Percentiles rank a stretch among this genome's conserved stretches.
Conservation (phyloP, 2,113 vertebrate genomes). For the Gavialis gangeticus region DNA sequence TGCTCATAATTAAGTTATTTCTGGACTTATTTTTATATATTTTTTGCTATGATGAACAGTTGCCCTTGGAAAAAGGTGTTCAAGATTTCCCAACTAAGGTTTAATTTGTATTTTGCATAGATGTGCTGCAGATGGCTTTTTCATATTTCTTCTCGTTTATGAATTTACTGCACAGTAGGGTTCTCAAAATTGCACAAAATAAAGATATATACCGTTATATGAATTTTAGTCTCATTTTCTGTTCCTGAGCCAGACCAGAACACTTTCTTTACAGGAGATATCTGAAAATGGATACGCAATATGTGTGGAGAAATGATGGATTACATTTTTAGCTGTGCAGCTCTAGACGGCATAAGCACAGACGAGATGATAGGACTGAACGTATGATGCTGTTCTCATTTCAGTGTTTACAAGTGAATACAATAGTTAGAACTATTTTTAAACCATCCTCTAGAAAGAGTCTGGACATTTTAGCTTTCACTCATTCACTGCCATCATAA, state of each 20-base stretch:
- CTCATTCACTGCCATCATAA: not conserved
- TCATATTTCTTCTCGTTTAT: not conserved
- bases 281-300: not conserved
- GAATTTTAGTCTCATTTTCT: not conserved
- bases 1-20: not conserved
- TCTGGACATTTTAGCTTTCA: fast-evolving
- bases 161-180: not conserved
- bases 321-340: not conserved
- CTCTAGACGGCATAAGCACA: not conserved
- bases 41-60: not conserved
- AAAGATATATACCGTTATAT: not conserved
- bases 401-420: slow-evolving; percentile 5
- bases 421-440: slow-evolving; percentile 65
- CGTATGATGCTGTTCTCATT: not conserved
- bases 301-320: not conserved
- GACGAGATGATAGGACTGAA: not conserved
- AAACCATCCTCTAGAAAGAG: slow-evolving; percentile 37
- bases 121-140: not conserved
- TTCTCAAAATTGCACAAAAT: not conserved
- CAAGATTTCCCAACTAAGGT: not conserved
- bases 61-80: fast-evolving
- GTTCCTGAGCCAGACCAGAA: not conserved
- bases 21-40: not conserved
- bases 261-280: not conserved
- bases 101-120: not conserved